These are phyloP conservation scores for Sarcoramphus papa DNA, from an alignment of 2,797 vertebrate species.

Conservation along the genomic window DNA sequence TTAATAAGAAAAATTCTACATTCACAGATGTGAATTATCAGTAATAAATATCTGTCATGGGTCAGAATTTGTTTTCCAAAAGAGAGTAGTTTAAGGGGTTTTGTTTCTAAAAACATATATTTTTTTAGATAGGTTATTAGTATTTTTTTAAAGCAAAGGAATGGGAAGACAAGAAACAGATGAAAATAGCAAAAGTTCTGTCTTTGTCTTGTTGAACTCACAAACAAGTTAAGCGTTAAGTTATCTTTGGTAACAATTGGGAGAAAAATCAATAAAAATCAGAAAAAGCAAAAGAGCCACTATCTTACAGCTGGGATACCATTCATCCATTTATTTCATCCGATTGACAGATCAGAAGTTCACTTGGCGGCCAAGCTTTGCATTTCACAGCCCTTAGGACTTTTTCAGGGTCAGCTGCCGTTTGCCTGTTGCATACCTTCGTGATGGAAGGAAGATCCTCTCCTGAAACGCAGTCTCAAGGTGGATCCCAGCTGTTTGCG, in stretches of 20 bases:
- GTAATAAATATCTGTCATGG: background rate
- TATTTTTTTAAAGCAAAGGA: background rate
- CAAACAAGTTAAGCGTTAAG: background rate
- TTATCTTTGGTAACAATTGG: background rate
- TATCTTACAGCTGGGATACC: background rate
- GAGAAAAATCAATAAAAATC: background rate
- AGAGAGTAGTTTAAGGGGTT: background rate
- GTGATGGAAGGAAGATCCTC: background rate
- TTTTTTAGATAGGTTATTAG: background rate
- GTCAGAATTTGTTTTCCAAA: background rate
- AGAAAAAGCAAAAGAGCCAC: background rate
- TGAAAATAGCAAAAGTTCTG: background rate
- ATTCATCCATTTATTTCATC: background rate
- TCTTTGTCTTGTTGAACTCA: background rate
- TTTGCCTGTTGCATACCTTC: background rate
- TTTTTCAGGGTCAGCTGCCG: background rate
- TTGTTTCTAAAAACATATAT: background rate
- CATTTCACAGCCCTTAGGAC: background rate
- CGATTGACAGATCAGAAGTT: background rate
- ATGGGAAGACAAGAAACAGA: background rate
- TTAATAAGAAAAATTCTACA: background rate
- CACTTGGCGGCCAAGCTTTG: background rate
- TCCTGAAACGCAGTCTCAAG: background rate
- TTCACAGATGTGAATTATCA: background rate
- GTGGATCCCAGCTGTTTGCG: background rate